phyloP scores from a whole-genome alignment of 2,797 vertebrate genomes.

The Orestias chungarensis region DNA sequence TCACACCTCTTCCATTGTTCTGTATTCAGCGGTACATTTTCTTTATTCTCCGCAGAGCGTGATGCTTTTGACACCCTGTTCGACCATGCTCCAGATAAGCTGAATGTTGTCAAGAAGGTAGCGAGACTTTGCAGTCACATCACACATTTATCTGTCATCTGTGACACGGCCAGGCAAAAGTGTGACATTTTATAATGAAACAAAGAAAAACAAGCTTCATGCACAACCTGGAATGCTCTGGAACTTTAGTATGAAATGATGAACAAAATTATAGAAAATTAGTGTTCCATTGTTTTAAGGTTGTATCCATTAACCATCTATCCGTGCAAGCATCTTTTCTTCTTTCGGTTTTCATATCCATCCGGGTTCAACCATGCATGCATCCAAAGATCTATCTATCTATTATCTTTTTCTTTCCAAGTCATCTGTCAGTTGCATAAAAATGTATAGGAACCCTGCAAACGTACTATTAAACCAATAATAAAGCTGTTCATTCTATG shows the following conservation, averaged over 20 bases:
- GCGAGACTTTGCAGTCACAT: not conserved
- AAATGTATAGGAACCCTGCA: not conserved
- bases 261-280: not conserved
- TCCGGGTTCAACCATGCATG: not conserved
- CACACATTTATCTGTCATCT: not conserved
- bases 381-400: not conserved
- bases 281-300: not conserved
- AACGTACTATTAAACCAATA: not conserved
- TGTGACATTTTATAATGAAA: constrained; percentile 5
- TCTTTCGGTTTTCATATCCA: too few species aligned
- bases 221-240: not conserved
- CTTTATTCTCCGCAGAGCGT: constrained; percentile 80
- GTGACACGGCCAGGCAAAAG: not conserved
- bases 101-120: constrained; percentile 98
- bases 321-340: too few species aligned
- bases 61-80: constrained; percentile 97
- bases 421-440: too few species aligned
- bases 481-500: not conserved
- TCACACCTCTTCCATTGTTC: not conserved
- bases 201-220: not conserved
- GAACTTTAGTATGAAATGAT: not conserved
- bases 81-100: constrained; percentile 96
- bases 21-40: constrained; percentile 5
- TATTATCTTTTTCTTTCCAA: not conserved
- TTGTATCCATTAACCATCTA: not conserved